A percentile compares a stretch with the other conserved stretches of the same genome.
These are phyloP conservation scores for Notarius lentiginosus DNA, from an alignment of 2,113 vertebrate genomes.

Conservation along the genomic window DNA sequence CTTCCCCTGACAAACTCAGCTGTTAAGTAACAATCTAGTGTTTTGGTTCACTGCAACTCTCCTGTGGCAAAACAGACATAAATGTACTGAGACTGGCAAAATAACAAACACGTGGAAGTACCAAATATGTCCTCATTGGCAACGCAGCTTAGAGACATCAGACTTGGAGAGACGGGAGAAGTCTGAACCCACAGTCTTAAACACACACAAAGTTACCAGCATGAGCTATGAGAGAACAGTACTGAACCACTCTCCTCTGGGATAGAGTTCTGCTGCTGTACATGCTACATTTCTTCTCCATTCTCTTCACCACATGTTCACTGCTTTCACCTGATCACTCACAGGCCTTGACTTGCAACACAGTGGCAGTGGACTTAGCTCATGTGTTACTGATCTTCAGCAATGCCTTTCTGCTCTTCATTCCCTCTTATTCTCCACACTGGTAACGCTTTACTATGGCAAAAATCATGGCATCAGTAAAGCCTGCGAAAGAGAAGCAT, in stretches of 20 bases:
- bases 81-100: not conserved
- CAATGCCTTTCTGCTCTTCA: not conserved
- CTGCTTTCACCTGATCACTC: slow-evolving; percentile 22
- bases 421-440: slow-evolving; percentile 3
- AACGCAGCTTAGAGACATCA: not conserved
- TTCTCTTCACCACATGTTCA: not conserved
- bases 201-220: slow-evolving; percentile 56
- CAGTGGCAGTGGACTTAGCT: slow-evolving; percentile 20
- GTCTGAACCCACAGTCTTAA: not conserved
- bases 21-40: slow-evolving; percentile 25
- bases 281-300: slow-evolving; percentile 77
- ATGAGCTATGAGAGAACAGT: slow-evolving; percentile 54
- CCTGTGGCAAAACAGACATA: slow-evolving; percentile 33
- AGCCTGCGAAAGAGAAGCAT: slow-evolving; percentile 42
- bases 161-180: slow-evolving; percentile 1
- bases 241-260: slow-evolving; percentile 33
- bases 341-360: slow-evolving; percentile 13
- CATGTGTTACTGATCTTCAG: slow-evolving; percentile 11
- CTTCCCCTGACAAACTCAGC: slow-evolving; percentile 18
- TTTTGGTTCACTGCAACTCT: slow-evolving; percentile 35
- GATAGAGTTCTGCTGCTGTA: slow-evolving; percentile 63
- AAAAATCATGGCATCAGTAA: slow-evolving; percentile 31
- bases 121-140: slow-evolving; percentile 24
- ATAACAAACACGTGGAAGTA: slow-evolving; percentile 34
- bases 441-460: not conserved